phyloP scores from a whole-genome alignment of 2,113 vertebrate genomes.

The Ictidomys tridecemlineatus region DNA sequence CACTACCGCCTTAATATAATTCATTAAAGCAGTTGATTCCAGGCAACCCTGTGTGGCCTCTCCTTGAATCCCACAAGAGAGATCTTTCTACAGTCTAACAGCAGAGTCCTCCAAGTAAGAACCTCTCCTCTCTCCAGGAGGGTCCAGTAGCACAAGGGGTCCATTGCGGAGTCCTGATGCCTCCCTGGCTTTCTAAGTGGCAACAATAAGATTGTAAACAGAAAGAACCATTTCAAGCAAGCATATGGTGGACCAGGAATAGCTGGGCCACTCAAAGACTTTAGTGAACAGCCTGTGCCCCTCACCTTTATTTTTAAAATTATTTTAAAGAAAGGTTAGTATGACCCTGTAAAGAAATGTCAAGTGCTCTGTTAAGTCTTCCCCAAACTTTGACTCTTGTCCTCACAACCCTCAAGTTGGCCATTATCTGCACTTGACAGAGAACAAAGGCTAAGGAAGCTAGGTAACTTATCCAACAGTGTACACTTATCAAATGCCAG shows the following conservation, averaged over 20 bases:
- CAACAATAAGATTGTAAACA: background rate
- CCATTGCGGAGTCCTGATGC: background rate
- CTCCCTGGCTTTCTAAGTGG: background rate
- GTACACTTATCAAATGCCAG: background rate
- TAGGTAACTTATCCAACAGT: background rate
- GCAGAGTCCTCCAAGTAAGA: background rate
- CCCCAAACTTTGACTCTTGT: background rate
- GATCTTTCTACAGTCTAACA: background rate
- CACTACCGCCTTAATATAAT: conserved; percentile 65
- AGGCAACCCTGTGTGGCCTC: background rate
- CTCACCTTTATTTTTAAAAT: background rate
- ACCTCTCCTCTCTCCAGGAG: background rate
- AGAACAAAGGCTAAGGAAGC: background rate
- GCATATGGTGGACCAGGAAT: background rate
- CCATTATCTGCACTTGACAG: background rate
- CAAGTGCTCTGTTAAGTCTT: background rate
- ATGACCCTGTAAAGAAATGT: background rate
- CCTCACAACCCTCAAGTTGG: background rate
- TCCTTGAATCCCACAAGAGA: conserved; percentile 15
- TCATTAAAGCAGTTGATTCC: conserved; percentile 75
- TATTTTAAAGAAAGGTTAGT: background rate
- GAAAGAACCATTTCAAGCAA: conserved; percentile 21
- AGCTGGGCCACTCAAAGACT: background rate
- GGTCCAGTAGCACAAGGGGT: background rate
- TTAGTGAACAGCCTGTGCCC: background rate